Evolutionary conservation across 2,113 vertebrate genomes (phyloP), one percentile per base, ranked within the genome.

Genomic region (Onychorhynchus coronatus): DNA sequence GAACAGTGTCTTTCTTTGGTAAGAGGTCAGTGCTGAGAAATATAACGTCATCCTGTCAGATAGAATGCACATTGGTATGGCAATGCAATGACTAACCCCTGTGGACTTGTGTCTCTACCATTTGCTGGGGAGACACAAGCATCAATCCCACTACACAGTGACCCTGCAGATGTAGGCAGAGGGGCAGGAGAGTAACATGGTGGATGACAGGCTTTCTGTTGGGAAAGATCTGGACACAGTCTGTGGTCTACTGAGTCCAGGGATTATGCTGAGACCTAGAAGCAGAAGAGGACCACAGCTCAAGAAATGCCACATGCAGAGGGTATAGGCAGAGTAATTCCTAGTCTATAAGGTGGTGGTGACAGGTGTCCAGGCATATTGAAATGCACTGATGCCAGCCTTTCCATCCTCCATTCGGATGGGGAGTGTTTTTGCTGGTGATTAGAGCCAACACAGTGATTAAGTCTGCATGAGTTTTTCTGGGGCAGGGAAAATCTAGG

Each of bases 61-160:
- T 66, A 61, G 53, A 70, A 37, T 30, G 31, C 24, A 27, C 31
- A 8, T 41, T 1, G 2, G 2, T 73, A 62, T 3, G 42, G 12
- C 44, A 52, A 37, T 0, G 0, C 18, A 53, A 58, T 14, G 15
- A 52, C 19, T 33, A 46, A 66, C 9, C 12, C 47, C 8, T 7
- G 9, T 18, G 31, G n/a, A 19, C 46, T 33, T 53, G 17, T 15
- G 39, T 44, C 49, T 56, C 33, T 59, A 4, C 15, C 11, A 5
- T 33, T 71, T 75, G 4, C 46, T 81, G 42, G 12, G 49, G 35
- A 81, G 15, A 5, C 25, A 50, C 44, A 27, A 41, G 50, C n/a
- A 44, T 25, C 12, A 9, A 20, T n/a, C 9, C 25, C 37, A 42
- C 12, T 46, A 58, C 4, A 7, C 50, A 39, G 6, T 37, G 33